Evolutionary conservation across 2,113 vertebrate genomes (phyloP).

Genomic region (Rhinichthys klamathensis): DNA sequence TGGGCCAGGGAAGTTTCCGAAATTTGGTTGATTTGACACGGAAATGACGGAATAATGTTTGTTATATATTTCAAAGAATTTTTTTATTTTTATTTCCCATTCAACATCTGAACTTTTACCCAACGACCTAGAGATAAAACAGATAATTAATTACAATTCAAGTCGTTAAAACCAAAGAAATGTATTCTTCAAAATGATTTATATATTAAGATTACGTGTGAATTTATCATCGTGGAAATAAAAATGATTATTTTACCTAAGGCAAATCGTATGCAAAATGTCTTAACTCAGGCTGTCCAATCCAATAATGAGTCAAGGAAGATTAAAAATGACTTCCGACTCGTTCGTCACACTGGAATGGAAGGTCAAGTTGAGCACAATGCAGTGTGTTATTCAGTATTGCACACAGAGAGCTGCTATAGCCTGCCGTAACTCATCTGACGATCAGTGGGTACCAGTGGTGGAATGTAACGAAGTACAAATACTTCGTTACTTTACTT

Average conservation of each 20-base stretch:
- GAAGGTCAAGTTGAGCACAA: conserved; percentile 5
- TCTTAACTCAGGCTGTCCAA: background rate
- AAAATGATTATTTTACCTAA: background rate
- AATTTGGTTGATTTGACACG: too few species aligned
- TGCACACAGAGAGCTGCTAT: background rate
- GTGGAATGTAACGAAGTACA: too few species aligned
- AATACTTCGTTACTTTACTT: too few species aligned
- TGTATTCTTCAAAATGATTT: background rate
- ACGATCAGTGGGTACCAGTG: too few species aligned
- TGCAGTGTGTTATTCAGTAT: background rate
- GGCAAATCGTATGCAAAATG: background rate
- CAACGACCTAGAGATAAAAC: background rate
- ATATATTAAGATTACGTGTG: background rate
- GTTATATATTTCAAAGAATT: background rate
- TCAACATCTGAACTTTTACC: background rate
- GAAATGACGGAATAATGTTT: background rate
- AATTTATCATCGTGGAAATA: background rate
- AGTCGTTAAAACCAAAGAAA: background rate
- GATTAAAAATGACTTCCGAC: background rate
- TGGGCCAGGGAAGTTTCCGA: too few species aligned
- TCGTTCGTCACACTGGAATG: conserved; percentile 5
- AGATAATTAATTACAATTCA: background rate
- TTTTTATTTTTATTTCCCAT: too few species aligned
- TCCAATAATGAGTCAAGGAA: conserved; percentile 15
- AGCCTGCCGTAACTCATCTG: background rate